Evolutionary conservation across 2,797 vertebrate genomes (phyloP), one percentile per base, ranked within the genome.

Genomic region (Rhadinocentrus ornatus): DNA sequence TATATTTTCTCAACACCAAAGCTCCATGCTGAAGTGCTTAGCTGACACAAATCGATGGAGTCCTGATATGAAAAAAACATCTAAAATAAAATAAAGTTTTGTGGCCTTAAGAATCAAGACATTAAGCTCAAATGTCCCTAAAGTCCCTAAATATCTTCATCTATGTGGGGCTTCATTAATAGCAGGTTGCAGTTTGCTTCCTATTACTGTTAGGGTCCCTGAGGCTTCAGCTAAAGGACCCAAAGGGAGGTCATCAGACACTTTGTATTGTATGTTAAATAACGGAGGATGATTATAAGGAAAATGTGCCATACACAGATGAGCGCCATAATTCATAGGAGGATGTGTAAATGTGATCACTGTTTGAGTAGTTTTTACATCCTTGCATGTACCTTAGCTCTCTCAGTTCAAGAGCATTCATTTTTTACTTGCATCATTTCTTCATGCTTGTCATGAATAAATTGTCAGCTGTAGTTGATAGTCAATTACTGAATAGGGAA

Each of bases 41-140:
- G 76, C 48, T 56, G 22, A 66, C 73, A 75, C 34, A 71, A 78
- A 82, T 54, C 29, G 75, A 78, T 22, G 16, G 27, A 62, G 44
- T 39, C 35, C 34, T 60, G 65, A 60, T 62, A 63, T 80, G 16
- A 13, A 39, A 12, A 12, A 62, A 68, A 56, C 39, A 20, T 26
- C 12, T 46, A 11, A 27, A 29, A 29, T 16, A 29, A 29, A 18
- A 54, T 2, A 2, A 27, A 54, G 50, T 52, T 54, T 8, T 8
- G 20, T 10, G 27, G 13, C 27, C 53, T 9, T 20, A 55, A 20
- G 15, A 20, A 55, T 16, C 8, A 29, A 1, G 27, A 8, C 16
- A 29, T 55, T 18, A 5, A 55, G 15, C 27, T 55, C 15, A 55
- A 29, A 55, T 9, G 15, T 16, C 16, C 8, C n/a, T 50, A 50